Conservation (phyloP, 2,888 invertebrate genomes). For the Limulus polyphemus region DNA sequence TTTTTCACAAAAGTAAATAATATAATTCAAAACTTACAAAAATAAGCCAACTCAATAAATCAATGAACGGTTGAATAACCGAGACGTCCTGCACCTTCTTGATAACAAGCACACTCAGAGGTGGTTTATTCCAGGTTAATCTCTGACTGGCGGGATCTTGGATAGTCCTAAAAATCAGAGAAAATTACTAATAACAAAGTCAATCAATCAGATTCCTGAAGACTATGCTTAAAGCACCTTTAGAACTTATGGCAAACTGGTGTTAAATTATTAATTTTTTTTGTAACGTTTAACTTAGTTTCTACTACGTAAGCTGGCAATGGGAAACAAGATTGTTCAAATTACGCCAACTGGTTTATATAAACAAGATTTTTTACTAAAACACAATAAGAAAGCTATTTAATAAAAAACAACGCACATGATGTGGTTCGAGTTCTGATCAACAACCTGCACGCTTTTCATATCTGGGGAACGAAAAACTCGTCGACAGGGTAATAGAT, state of each 20-base stretch:
- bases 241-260: neutral
- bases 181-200: neutral
- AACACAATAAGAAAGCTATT: no score
- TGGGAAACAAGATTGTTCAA: no score
- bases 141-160: constrained; percentile 95
- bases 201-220: neutral
- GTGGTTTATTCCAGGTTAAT: constrained; percentile 92
- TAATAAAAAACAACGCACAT: no score
- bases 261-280: neutral
- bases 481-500: no score
- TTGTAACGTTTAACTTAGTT: no score
- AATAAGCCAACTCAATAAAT: constrained; percentile 84
- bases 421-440: no score
- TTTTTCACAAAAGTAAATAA: no score
- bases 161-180: constrained; percentile 59
- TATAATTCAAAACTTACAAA: constrained; percentile 46
- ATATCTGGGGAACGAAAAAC: no score
- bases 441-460: no score
- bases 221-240: neutral
- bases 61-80: constrained; percentile 78
- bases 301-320: no score
- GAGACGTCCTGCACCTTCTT: constrained; percentile 88
- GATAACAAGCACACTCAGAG: constrained; percentile 88
- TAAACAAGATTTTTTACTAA: no score
- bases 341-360: no score